Percentiles rank a stretch among this genome's conserved stretches.
Conservation (phyloP, 1,140 invertebrate genomes). For the Phortica variegata region DNA sequence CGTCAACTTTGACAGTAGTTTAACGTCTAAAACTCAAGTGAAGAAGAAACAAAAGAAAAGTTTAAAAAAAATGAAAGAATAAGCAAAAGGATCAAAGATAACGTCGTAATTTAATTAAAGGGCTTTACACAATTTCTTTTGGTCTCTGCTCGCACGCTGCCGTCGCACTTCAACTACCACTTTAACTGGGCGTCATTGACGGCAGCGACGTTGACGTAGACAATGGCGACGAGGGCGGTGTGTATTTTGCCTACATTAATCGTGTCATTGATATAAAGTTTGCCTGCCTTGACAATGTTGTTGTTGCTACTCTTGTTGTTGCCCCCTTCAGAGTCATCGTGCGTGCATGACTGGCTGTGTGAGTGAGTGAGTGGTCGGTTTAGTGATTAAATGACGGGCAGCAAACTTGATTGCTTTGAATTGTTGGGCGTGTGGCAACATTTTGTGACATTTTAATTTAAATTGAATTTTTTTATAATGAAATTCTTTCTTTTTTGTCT, state of each 20-base stretch:
- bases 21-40: too few relatives aligned
- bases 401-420: neutral
- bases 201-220: too few relatives aligned
- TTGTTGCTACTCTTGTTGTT: conserved; percentile 18
- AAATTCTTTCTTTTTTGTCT: conserved; percentile 12
- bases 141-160: neutral
- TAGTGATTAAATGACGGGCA: too few relatives aligned
- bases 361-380: too few relatives aligned
- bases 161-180: conserved; percentile 16
- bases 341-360: too few relatives aligned
- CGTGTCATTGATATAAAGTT: conserved; percentile 3
- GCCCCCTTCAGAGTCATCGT: conserved; percentile 5
- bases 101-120: conserved; percentile 50
- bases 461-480: conserved; percentile 32
- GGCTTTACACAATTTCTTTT: conserved; percentile 24
- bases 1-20: too few relatives aligned
- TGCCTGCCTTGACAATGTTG: conserved; percentile 11
- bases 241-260: too few relatives aligned
- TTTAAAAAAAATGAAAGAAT: conserved; percentile 12
- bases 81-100: conserved; percentile 47
- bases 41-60: conserved; percentile 19
- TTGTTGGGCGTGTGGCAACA: neutral
- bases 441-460: conserved; percentile 47
- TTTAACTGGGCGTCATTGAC: too few relatives aligned
- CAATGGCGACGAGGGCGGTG: too few relatives aligned